These are phyloP conservation scores for Danionella cerebrum DNA, from an alignment of 2,113 vertebrate species.

Conservation along the genomic window DNA sequence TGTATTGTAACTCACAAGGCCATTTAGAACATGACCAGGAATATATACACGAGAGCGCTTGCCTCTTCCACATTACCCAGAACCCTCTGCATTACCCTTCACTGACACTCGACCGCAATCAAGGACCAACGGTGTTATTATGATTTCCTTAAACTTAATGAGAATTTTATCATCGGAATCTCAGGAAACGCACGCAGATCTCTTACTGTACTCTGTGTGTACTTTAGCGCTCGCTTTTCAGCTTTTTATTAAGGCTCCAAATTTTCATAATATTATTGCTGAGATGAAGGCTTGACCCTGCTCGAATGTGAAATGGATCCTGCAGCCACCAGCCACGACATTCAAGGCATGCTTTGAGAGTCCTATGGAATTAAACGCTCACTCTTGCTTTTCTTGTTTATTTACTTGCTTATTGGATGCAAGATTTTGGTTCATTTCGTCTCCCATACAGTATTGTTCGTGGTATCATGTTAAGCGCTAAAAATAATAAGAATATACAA, in stretches of 20 bases:
- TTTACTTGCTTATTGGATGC: too few species aligned
- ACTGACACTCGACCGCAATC: not conserved
- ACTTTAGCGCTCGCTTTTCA: not conserved
- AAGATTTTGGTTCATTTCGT: too few species aligned
- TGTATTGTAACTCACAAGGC: slow-evolving; percentile 33
- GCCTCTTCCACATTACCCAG: not conserved
- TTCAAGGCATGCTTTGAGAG: slow-evolving; percentile 4
- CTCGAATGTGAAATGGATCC: not conserved
- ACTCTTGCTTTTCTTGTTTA: not conserved
- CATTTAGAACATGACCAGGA: slow-evolving; percentile 60
- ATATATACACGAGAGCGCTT: slow-evolving; percentile 54
- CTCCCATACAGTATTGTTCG: too few species aligned
- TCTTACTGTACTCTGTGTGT: not conserved
- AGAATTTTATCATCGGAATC: not conserved
- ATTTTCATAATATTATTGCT: not conserved
- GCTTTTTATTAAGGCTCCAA: not conserved
- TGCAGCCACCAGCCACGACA: not conserved
- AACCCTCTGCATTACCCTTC: not conserved
- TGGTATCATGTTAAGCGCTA: slow-evolving; percentile 36
- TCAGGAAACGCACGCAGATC: not conserved
- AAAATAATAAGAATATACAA: too few species aligned
- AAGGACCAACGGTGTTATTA: not conserved
- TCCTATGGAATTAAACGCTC: not conserved
- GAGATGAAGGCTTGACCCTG: not conserved
- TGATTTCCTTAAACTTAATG: not conserved